These are phyloP conservation scores for Eufriesea mexicana DNA, from an alignment of 1,140 invertebrate genomes.

Conservation along the genomic window DNA sequence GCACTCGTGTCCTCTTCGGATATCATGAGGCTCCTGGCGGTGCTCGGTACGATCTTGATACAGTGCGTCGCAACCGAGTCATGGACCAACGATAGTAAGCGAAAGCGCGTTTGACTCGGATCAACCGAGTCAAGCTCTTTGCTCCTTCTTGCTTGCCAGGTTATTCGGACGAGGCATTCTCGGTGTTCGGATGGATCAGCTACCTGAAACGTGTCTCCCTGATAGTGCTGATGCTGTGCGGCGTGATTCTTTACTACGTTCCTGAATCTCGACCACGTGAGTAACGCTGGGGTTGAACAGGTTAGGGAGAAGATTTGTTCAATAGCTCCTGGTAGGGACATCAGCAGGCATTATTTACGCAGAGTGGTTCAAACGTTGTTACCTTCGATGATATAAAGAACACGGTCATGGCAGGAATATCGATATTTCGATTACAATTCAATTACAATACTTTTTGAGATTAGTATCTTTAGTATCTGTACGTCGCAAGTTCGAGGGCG, in stretches of 20 bases:
- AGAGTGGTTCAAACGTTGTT: too few relatives aligned
- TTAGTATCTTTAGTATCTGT: too few relatives aligned
- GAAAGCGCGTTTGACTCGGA: conserved; percentile 22
- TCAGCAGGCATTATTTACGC: too few relatives aligned
- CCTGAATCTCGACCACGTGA: conserved; percentile 72
- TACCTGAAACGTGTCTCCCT: conserved; percentile 63
- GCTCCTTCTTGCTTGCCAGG: conserved; percentile 35
- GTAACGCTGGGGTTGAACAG: conserved; percentile 32
- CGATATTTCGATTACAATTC: too few relatives aligned
- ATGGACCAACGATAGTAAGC: conserved; percentile 52
- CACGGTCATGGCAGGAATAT: too few relatives aligned
- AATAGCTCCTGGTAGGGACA: too few relatives aligned
- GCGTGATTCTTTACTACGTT: conserved; percentile 67
- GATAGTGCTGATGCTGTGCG: conserved; percentile 58
- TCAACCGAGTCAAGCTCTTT: conserved; percentile 30
- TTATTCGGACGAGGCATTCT: conserved; percentile 60
- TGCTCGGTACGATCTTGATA: conserved; percentile 29
- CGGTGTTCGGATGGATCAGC: conserved; percentile 57
- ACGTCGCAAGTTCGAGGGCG: too few relatives aligned
- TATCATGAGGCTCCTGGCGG: conserved; percentile 52
- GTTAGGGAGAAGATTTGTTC: too few relatives aligned
- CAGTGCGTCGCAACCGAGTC: conserved; percentile 50
- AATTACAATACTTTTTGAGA: too few relatives aligned
- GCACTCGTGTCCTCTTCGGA: background rate
- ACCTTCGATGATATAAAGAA: too few relatives aligned